Evolutionary conservation across 2,113 vertebrate species (phyloP), one percentile per base, ranked within the genome.

Genomic region (Campylorhamphus procurvoides): DNA sequence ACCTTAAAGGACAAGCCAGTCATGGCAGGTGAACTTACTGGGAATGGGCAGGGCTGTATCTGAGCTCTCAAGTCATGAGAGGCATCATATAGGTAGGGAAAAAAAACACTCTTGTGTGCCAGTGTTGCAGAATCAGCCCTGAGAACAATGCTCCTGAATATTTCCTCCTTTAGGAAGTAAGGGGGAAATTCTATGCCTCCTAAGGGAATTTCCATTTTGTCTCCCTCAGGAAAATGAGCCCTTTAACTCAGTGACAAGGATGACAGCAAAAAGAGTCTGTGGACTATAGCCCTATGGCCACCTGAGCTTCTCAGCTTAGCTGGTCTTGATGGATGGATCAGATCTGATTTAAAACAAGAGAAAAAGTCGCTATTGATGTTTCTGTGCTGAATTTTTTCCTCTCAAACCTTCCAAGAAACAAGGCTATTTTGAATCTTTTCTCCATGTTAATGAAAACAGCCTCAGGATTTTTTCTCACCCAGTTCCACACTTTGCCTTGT

Each of bases 361-460:
- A 92, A 50, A 66, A 92, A 88, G 47, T 2, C 4, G 1, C 49
- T 88, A 89, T 29, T 79, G 73, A 78, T 93, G 72, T 83, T 93
- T 93, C 44, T 59, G n/a, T 75, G 46, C 59, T 80, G 8, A 60
- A 1, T 25, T 23, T 53, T 83, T 74, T 33, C 33, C 47, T 81
- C 37, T 73, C 66, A 77, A 89, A 49, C 53, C 31, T 89, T 66
- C 29, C 71, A 87, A 95, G 73, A 90, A 88, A 89, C 44, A 82
- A 90, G 81, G 63, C 52, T 94, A 91, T 78, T 83, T 73, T 93
- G 85, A 93, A 94, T 87, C 50, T 93, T 73, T 82, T 78, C 75
- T 87, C 60, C 64, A 76, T 81, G 82, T 76, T 91, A 93, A 97
- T 93, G 89, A 95, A 92, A 94, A 96, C 62, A 88, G 91, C 94